phyloP scores from a whole-genome alignment of 2,113 vertebrate species.

The Ploceus nigricollis region DNA sequence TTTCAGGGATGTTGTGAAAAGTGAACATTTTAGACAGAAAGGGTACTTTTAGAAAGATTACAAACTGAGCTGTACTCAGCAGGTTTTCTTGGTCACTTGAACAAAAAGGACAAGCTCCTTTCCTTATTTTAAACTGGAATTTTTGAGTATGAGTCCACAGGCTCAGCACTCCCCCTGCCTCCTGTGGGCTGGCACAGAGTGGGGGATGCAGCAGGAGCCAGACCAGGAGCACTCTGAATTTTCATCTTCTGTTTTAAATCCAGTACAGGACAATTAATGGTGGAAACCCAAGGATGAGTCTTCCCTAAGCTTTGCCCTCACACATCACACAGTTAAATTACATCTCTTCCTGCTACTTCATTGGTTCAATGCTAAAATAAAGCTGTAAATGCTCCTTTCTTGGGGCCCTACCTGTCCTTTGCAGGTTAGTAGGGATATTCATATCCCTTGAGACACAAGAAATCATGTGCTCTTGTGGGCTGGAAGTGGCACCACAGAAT shows the following conservation, averaged over 20 bases:
- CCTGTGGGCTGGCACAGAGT: not conserved
- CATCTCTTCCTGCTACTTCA: not conserved
- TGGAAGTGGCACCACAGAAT: constrained; percentile 17
- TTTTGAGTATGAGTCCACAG: not conserved
- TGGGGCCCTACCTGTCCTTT: not conserved
- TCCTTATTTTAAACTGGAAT: not conserved
- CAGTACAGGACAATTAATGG: not conserved
- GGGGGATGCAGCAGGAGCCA: not conserved
- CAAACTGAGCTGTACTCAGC: not conserved
- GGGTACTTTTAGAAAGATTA: not conserved
- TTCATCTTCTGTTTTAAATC: not conserved
- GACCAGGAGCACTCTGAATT: accelerated
- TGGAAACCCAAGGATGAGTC: not conserved
- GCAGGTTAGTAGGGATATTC: not conserved
- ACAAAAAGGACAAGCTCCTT: not conserved
- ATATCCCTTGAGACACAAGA: not conserved
- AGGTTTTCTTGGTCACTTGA: not conserved
- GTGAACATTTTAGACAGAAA: not conserved
- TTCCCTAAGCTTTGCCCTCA: not conserved
- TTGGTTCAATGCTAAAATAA: not conserved
- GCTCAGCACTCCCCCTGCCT: not conserved
- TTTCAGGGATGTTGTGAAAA: not conserved
- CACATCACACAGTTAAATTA: not conserved
- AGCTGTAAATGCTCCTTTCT: not conserved
- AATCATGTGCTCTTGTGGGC: not conserved